Evolutionary conservation across 2,888 invertebrate genomes (phyloP).

Genomic region (Glaucopsyche alexis): DNA sequence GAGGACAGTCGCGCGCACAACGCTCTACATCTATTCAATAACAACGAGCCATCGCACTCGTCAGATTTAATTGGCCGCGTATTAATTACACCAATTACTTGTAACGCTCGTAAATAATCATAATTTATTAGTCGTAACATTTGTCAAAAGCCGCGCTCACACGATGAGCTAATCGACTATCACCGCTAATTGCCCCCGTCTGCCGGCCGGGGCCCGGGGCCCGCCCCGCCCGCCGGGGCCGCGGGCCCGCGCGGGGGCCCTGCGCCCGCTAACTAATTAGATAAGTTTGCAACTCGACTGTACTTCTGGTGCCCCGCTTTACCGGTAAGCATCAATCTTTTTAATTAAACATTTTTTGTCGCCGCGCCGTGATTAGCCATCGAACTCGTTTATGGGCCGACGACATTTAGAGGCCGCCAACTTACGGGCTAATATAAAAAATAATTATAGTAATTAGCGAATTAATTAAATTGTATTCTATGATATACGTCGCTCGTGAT

Average conservation of each 20-base stretch:
- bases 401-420: not conserved
- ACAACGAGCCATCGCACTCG: conserved; percentile 46
- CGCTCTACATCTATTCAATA: conserved; percentile 43
- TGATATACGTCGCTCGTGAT: not conserved
- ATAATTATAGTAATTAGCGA: conserved; percentile 6
- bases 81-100: conserved; percentile 64
- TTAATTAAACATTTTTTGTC: conserved; percentile 79
- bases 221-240: conserved; percentile 40
- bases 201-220: conserved; percentile 40
- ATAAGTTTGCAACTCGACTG: conserved; percentile 79
- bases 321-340: conserved; percentile 79
- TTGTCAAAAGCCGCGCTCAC: conserved; percentile 77
- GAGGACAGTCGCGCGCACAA: conserved; percentile 36
- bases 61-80: conserved; percentile 47
- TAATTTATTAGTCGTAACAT: conserved; percentile 73
- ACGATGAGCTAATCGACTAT: conserved; percentile 80
- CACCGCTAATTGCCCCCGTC: conserved; percentile 77
- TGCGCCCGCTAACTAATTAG: conserved; percentile 73
- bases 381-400: conserved; percentile 65
- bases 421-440: not conserved
- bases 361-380: conserved; percentile 72
- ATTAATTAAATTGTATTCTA: not conserved
- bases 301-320: conserved; percentile 74
- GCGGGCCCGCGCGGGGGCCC: conserved; percentile 39
- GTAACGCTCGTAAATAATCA: conserved; percentile 65